These are phyloP conservation scores for Apostichopus californicus DNA, from an alignment of 35 echinoderm and acorn worm species.

Conservation along the genomic window DNA sequence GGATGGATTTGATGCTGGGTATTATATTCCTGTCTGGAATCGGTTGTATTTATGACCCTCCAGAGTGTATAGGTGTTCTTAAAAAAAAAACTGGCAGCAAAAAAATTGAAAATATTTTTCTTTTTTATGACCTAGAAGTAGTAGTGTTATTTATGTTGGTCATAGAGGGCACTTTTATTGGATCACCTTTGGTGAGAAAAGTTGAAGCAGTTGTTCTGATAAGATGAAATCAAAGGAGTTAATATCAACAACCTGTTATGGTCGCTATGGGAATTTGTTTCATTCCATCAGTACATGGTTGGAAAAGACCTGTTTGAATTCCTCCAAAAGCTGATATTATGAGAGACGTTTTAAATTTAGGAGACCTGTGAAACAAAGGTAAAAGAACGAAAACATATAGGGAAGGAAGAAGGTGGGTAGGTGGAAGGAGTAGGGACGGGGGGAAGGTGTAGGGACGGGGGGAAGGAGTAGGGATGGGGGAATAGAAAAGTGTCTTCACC, in stretches of 20 bases:
- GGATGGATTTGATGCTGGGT: too few species aligned
- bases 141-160: not conserved
- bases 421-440: too few species aligned
- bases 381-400: too few species aligned
- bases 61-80: not conserved
- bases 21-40: too few species aligned
- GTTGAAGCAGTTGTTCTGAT: not conserved
- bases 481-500: too few species aligned
- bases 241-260: not conserved
- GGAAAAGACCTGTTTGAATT: not conserved
- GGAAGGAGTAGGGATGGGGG: too few species aligned
- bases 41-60: not conserved
- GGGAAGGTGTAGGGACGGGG: too few species aligned
- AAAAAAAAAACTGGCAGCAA: not conserved
- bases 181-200: slow-evolving; percentile 1
- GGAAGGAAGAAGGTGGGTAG: too few species aligned
- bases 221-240: not conserved
- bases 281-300: not conserved
- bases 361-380: too few species aligned
- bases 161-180: not conserved
- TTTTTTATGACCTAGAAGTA: not conserved
- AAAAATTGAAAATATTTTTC: not conserved
- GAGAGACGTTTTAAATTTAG: too few species aligned
- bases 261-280: not conserved
- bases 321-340: too few species aligned